Conservation (phyloP, 2,113 vertebrate genomes). For the Pseudorectes ferrugineus region DNA sequence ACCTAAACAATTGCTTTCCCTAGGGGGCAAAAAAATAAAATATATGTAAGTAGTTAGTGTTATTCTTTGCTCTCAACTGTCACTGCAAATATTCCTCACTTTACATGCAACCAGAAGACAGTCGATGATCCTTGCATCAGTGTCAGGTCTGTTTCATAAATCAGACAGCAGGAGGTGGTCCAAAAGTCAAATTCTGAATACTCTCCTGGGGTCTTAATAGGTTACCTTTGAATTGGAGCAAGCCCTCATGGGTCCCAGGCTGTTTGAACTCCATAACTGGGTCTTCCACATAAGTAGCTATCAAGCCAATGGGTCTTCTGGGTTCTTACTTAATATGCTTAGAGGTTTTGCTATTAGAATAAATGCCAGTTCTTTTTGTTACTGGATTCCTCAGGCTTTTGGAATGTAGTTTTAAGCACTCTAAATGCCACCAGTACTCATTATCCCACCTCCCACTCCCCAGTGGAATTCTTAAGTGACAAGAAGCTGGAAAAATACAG, state of each 20-base stretch:
- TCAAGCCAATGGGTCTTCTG: constrained; percentile 34
- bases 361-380: constrained; percentile 39
- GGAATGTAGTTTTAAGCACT: constrained; percentile 46
- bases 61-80: background rate
- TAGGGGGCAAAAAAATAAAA: background rate
- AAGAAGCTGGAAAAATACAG: constrained; percentile 76
- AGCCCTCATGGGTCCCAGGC: background rate
- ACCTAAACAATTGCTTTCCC: background rate
- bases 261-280: constrained; percentile 14
- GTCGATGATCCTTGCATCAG: background rate
- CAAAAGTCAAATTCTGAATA: background rate
- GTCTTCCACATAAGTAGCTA: constrained; percentile 32
- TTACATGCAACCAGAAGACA: background rate
- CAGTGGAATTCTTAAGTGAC: constrained; percentile 74
- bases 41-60: background rate
- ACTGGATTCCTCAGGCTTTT: constrained; percentile 34
- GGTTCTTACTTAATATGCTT: constrained; percentile 55
- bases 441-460: constrained; percentile 56
- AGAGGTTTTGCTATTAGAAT: constrained; percentile 54
- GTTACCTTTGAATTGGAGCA: constrained; percentile 44
- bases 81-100: background rate
- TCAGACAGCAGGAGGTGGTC: constrained; percentile 17
- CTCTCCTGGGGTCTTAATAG: background rate
- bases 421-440: constrained; percentile 55
- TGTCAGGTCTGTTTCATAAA: constrained; percentile 11